Percentiles rank a stretch among this genome's conserved stretches.
phyloP scores from a whole-genome alignment of 2,797 vertebrate genomes.

The Danio tinwini region DNA sequence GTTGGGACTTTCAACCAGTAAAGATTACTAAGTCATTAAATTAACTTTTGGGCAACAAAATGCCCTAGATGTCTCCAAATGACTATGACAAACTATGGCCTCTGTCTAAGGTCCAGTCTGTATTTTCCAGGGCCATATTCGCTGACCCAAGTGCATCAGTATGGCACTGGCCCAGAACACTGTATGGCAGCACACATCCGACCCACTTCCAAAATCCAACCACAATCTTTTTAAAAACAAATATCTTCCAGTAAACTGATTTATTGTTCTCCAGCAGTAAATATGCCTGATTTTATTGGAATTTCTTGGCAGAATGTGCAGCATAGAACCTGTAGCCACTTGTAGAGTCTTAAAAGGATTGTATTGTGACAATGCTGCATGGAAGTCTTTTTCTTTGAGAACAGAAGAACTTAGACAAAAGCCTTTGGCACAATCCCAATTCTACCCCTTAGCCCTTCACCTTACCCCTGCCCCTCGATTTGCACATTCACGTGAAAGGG shows the following conservation, averaged over 20 bases:
- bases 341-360: constrained; percentile 23
- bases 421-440: background rate
- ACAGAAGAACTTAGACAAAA: background rate
- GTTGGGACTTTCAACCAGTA: background rate
- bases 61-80: background rate
- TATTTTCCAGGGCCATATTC: background rate
- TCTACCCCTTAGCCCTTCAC: too few relatives aligned
- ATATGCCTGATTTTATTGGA: background rate
- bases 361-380: background rate
- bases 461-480: too few relatives aligned
- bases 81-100: background rate
- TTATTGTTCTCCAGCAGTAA: background rate
- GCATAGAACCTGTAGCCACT: constrained; percentile 30
- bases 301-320: constrained; percentile 21
- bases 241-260: background rate
- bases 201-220: background rate
- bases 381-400: background rate
- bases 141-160: background rate
- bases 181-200: background rate
- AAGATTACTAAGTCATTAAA: background rate
- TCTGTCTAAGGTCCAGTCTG: background rate
- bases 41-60: background rate
- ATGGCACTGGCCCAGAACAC: too few relatives aligned
- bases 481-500: too few relatives aligned
- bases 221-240: background rate